Evolutionary conservation across 2,113 vertebrate genomes (phyloP).

Genomic region (Catharus fuscescens): DNA sequence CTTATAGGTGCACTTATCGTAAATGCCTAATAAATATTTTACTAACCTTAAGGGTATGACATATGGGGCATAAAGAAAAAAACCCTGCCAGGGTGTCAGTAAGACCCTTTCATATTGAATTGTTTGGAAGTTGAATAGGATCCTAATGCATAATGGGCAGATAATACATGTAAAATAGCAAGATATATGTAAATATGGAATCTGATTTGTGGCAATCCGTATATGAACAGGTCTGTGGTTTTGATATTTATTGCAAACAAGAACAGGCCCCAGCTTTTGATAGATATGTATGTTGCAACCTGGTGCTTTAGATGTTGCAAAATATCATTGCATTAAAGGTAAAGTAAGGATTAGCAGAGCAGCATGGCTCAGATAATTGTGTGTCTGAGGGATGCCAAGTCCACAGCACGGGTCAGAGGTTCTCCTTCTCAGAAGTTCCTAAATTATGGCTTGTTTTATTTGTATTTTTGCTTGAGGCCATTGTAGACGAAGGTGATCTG

Average conservation of each 20-base stretch:
- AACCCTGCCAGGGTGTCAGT: slow-evolving; percentile 37
- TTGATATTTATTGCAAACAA: slow-evolving; percentile 37
- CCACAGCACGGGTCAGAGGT: slow-evolving; percentile 65
- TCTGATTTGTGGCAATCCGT: slow-evolving; percentile 46
- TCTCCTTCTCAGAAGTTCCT: slow-evolving; percentile 67
- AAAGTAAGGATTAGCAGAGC: slow-evolving; percentile 46
- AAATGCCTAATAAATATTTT: slow-evolving; percentile 70
- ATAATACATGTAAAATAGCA: slow-evolving; percentile 67
- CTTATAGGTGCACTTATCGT: neutral
- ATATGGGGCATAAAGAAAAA: slow-evolving; percentile 55
- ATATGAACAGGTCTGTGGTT: slow-evolving; percentile 41
- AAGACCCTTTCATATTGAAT: slow-evolving; percentile 62
- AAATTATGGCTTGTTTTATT: slow-evolving; percentile 72
- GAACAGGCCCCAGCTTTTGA: slow-evolving; percentile 35
- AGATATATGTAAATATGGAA: slow-evolving; percentile 64
- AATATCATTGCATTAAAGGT: slow-evolving; percentile 58
- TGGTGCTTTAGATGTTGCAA: slow-evolving; percentile 29
- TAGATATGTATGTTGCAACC: slow-evolving; percentile 3
- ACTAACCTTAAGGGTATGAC: slow-evolving; percentile 61
- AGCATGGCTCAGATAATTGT: slow-evolving; percentile 64
- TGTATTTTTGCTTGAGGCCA: slow-evolving; percentile 73
- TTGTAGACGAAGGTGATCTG: slow-evolving; percentile 64
- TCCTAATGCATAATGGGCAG: slow-evolving; percentile 55
- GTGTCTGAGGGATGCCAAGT: slow-evolving; percentile 59
- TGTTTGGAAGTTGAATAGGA: slow-evolving; percentile 65